Evolutionary conservation across 2,888 invertebrate genomes (phyloP).

Genomic region (Cephus rjabovi): DNA sequence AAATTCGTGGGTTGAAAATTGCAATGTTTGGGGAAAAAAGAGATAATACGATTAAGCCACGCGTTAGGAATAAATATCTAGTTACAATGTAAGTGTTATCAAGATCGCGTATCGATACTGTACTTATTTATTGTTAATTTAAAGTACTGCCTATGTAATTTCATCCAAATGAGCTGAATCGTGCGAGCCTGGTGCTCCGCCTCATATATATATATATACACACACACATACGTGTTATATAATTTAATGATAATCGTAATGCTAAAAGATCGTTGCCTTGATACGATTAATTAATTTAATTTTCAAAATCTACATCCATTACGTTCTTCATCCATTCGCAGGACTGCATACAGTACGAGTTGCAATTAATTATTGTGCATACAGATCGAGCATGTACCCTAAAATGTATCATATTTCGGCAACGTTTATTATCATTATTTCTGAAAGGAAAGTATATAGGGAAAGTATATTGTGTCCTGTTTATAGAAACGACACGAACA

Average conservation of each 20-base stretch:
- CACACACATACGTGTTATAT: not conserved
- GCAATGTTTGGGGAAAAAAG: not conserved
- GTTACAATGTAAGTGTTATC: constrained; percentile 25
- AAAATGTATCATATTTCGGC: not conserved
- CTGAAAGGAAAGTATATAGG: not conserved
- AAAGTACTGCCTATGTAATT: not conserved
- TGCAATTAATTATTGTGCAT: not conserved
- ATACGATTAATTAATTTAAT: not conserved
- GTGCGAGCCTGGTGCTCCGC: not conserved
- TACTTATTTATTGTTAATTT: constrained; percentile 40
- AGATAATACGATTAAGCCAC: not conserved
- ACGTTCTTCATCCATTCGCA: not conserved
- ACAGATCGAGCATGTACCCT: not conserved
- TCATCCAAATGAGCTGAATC: not conserved
- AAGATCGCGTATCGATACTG: constrained; percentile 22
- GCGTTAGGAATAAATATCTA: not conserved
- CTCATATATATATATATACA: not conserved
- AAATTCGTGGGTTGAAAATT: constrained; percentile 18
- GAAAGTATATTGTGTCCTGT: not conserved
- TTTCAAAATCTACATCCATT: not conserved
- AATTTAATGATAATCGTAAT: not conserved
- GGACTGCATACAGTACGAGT: not conserved
- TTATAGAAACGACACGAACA: not conserved
- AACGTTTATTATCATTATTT: not conserved
- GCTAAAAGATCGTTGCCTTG: not conserved